Evolutionary conservation across 2,113 vertebrate genomes (phyloP).

Genomic region (Pelmatolapia mariae): DNA sequence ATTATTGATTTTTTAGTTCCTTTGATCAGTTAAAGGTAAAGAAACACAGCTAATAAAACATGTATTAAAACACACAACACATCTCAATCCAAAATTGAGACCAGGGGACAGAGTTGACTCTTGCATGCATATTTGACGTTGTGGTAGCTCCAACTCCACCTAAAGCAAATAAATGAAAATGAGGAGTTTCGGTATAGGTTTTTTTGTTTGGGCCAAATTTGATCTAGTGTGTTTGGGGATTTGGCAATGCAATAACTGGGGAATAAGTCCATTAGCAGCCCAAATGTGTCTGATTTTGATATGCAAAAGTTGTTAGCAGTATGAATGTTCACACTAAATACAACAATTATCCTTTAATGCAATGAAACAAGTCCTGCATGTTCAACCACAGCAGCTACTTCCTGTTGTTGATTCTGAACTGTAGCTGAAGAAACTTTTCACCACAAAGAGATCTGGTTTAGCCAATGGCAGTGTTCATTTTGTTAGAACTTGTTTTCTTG

Average conservation of each 20-base stretch:
- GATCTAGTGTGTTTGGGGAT: background rate
- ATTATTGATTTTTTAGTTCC: background rate
- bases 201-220: background rate
- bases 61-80: background rate
- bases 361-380: background rate
- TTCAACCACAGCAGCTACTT: background rate
- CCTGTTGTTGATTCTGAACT: background rate
- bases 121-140: background rate
- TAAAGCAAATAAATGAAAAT: background rate
- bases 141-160: background rate
- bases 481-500: background rate
- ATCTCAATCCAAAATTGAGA: background rate
- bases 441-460: background rate
- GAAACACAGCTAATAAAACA: background rate
- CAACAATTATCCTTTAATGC: background rate
- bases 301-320: background rate
- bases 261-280: background rate
- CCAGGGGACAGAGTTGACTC: background rate
- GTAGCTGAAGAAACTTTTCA: background rate
- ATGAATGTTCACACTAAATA: background rate
- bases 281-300: rapidly evolving
- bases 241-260: background rate
- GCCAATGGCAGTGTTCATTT: background rate
- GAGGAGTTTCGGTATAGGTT: rapidly evolving
- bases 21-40: background rate